Evolutionary conservation across 2,797 vertebrate genomes (phyloP).

Genomic region (Glyptemys insculpta): DNA sequence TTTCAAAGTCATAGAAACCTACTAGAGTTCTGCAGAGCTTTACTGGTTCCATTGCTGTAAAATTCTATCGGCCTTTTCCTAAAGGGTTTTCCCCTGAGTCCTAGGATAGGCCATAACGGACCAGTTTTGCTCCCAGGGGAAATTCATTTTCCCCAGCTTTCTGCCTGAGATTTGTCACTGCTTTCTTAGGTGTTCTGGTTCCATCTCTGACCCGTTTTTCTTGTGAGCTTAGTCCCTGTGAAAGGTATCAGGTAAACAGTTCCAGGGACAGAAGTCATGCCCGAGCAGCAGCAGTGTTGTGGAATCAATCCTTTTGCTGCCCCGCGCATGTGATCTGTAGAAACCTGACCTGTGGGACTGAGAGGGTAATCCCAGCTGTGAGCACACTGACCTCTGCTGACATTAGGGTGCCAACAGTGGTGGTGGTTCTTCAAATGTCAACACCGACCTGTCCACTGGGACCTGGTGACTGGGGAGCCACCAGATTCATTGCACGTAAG

Average conservation of each 20-base stretch:
- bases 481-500: background rate
- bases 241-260: background rate
- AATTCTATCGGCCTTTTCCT: background rate
- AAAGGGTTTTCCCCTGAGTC: background rate
- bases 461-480: background rate
- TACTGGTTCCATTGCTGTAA: accelerated
- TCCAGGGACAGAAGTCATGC: background rate
- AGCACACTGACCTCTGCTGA: background rate
- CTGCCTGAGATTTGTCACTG: accelerated
- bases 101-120: background rate
- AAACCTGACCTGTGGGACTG: background rate
- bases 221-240: background rate
- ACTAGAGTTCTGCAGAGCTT: too few species aligned
- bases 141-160: background rate
- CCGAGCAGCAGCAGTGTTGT: background rate
- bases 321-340: background rate
- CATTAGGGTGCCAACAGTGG: background rate
- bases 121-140: background rate
- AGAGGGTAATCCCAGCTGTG: background rate
- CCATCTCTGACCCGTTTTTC: background rate
- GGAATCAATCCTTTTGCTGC: too few species aligned
- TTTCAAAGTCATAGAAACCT: too few species aligned
- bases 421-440: background rate
- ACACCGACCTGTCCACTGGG: background rate
- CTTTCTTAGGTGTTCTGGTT: background rate